Base-by-base conservation (phyloP, 1,140 invertebrate genomes). In the Wiebesia pumilae region DNA sequence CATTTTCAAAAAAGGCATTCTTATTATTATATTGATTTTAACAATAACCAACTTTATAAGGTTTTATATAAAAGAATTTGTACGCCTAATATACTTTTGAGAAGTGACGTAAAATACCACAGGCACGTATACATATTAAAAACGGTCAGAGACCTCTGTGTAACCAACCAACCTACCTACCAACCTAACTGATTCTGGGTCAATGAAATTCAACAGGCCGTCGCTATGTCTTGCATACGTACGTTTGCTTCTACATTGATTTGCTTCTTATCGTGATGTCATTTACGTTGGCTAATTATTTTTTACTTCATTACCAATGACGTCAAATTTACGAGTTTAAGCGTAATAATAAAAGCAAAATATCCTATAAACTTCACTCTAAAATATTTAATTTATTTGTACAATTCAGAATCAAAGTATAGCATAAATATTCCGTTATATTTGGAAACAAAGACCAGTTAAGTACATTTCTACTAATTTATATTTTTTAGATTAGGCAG, bases 121-220 rank as follows among this genome's bases (percentile, higher is more conserved):
- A 80, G 30, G 54, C 79, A 65, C 79, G 14, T 78, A 35, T 77
- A 85, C 80, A 38, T 83, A 88, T 81, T 88, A 89, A 90, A 90
- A 84, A 90, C 90, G 90, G 91, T 90, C 90, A 90, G 83, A 67
- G 86, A 82, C 85, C 69, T 58, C 77, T 81, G 85, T 87, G 65
- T 85, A 88, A 89, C 85, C 85, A 88, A 87, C 88, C 89, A 89
- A 90, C 87, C 90, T 88, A 89, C 85, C 87, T 89, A 89, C 86
- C 88, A 89, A 90, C 86, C 86, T 85, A 87, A 75, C 84, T 89
- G 83, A 92, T 93, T 91, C 89, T 93, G 85, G 92, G 93, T 93
- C 91, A 93, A 93, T 93, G 90, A 81, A 91, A 93, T 93, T 93
- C 92, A 92, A 90, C 83, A 88, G 87, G n/a, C 73, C 33, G 83